Base-by-base conservation (phyloP, 2,797 vertebrate genomes). In the Streptopelia turtur region DNA sequence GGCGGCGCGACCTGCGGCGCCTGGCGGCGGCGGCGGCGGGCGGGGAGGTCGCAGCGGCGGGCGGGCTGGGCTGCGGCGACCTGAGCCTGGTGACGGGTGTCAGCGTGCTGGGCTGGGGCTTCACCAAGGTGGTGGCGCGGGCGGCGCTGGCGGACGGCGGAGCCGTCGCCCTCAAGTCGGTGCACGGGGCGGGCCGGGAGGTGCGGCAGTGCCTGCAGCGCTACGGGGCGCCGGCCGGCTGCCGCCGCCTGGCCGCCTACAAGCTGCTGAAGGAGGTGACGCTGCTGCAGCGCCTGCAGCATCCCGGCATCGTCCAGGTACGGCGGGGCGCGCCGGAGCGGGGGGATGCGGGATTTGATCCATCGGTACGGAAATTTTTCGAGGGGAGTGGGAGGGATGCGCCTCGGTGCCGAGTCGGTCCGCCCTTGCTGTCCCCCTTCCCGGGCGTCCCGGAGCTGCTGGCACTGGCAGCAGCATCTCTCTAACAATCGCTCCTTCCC, bases 241-340 rank as follows among this genome's bases (percentile, higher is more conserved):
- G 99, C 96, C 96, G 98, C 24, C 97, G 98, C 80, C 98, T 99
- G 43, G 98, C 99, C 53, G 98, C 98, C 7, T 98, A 97, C 97
- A 99, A 99, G 90, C 91, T 99, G 95, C 98, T 98, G 92, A 99
- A 99, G 88, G 98, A 99, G 98, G 98, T 98, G 69, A 93, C 98
- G 37, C 96, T 99, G 72, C 94, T 99, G 93, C 98, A 96, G 96
- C 98, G 97, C 91, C 95, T 99, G 79, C 97, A 95, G 70, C 99
- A 99, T 83, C 98, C 98, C n/a, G 99, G 99, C 90, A 97, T 99
- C 96, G 98, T 99, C 20, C 96, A 98, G 98, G 99, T 99, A 97
- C 93, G 91, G 96, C 53, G 64, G 61, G 31, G 45, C 10, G 53
- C 50, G 76, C 27, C 50, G 16, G 52, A 16, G 27, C 52, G 61